Percentiles rank a stretch among this genome's conserved stretches.
These are phyloP conservation scores for Actenoides hombroni DNA, from an alignment of 2,113 vertebrate species.

Conservation along the genomic window DNA sequence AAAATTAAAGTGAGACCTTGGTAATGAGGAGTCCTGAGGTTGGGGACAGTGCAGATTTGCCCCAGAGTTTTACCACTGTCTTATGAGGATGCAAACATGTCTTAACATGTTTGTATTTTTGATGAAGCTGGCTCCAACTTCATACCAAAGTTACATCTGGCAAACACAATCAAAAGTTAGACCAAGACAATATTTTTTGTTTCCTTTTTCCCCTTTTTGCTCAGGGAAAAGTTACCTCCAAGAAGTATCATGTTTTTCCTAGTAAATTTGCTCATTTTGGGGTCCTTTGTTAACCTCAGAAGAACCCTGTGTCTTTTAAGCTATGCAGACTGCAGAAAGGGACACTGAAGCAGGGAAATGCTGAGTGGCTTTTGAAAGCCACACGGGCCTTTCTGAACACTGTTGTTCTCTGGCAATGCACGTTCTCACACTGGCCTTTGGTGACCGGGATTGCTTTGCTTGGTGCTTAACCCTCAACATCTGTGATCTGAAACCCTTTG, in stretches of 20 bases:
- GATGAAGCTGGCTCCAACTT: not conserved
- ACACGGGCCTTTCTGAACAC: not conserved
- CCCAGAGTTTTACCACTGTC: not conserved
- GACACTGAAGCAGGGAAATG: not conserved
- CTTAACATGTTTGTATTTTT: not conserved
- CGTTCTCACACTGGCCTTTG: not conserved
- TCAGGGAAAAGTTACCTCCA: not conserved
- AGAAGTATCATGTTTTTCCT: not conserved
- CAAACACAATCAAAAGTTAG: not conserved
- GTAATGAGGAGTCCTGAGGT: rapidly evolving
- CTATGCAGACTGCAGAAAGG: not conserved
- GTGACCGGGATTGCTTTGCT: not conserved
- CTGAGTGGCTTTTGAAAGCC: not conserved
- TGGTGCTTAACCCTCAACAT: not conserved
- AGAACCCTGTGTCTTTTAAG: rapidly evolving
- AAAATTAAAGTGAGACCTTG: not conserved
- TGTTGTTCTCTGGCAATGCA: not conserved
- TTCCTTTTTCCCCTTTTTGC: not conserved
- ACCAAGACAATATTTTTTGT: not conserved
- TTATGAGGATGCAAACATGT: not conserved
- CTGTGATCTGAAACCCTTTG: not conserved
- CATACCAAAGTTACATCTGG: not conserved
- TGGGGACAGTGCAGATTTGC: not conserved
- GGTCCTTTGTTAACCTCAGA: not conserved
- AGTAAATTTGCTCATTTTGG: not conserved